phyloP scores from a whole-genome alignment of 2,113 vertebrate genomes.

The Pseudorasbora parva region DNA sequence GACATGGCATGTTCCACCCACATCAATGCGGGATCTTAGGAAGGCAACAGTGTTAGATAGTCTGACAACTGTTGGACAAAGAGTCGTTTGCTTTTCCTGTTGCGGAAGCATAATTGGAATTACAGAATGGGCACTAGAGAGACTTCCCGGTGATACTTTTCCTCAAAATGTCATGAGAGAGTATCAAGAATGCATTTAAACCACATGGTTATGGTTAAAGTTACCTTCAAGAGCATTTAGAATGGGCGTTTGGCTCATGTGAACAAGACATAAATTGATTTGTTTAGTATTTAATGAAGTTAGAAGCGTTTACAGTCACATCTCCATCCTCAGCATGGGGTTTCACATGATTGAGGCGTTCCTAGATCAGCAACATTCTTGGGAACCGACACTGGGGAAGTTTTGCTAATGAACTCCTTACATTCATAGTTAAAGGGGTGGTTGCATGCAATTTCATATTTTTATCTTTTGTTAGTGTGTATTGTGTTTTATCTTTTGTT shows the following conservation, averaged over 20 bases:
- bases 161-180: background rate
- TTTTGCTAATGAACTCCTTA: background rate
- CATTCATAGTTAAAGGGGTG: background rate
- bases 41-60: constrained; percentile 38
- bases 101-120: constrained; percentile 2
- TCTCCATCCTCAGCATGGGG: background rate
- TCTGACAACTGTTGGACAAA: constrained; percentile 40
- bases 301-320: background rate
- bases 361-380: background rate
- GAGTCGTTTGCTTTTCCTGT: constrained; percentile 44
- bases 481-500: no score
- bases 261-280: background rate
- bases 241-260: constrained; percentile 12
- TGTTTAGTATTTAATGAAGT: background rate
- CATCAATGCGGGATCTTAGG: constrained; percentile 30
- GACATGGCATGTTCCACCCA: constrained; percentile 26
- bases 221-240: constrained; percentile 26
- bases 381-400: background rate
- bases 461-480: no score
- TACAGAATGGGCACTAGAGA: constrained; percentile 4
- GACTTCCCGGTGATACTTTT: constrained; percentile 30
- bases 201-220: background rate
- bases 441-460: no score
- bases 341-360: background rate
- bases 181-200: constrained; percentile 35